phyloP scores from a whole-genome alignment of 2,797 vertebrate genomes.

The Melanotaenia trifasciata region DNA sequence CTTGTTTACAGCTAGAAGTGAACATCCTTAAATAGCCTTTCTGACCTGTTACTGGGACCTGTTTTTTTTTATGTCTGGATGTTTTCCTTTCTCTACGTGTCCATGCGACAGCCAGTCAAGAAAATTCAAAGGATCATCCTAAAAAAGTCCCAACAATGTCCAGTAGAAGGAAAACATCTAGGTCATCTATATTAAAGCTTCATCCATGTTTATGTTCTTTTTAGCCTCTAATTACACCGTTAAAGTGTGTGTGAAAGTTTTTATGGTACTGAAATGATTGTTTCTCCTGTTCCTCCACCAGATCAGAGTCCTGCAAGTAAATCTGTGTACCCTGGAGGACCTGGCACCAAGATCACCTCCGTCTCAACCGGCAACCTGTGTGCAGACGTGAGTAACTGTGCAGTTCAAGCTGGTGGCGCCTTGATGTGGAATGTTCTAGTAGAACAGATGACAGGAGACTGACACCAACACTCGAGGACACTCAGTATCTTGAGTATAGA shows the following conservation, averaged over 20 bases:
- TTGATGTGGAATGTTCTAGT: conserved; percentile 52
- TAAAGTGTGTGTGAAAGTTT: background rate
- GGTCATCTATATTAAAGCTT: background rate
- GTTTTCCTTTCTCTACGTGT: too few species aligned
- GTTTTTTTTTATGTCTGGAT: too few species aligned
- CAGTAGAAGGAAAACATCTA: too few species aligned
- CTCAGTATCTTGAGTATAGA: conserved; percentile 2
- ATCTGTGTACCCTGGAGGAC: conserved; percentile 86
- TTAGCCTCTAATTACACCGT: background rate
- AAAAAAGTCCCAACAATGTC: too few species aligned
- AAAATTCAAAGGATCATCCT: too few species aligned
- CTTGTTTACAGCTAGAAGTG: too few species aligned
- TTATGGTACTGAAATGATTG: background rate
- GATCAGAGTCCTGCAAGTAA: conserved; percentile 96
- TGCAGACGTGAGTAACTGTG: conserved; percentile 87
- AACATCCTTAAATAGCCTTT: background rate
- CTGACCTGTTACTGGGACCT: too few species aligned
- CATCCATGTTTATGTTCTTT: background rate
- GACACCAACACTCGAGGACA: conserved; percentile 3
- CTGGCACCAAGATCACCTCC: conserved; percentile 95
- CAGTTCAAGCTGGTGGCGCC: background rate
- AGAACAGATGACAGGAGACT: background rate
- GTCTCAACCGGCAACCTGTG: conserved; percentile 98
- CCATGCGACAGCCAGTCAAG: too few species aligned
- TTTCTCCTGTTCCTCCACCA: conserved; percentile 57